Conservation (phyloP, 1,140 invertebrate genomes). For the Patella vulgata region DNA sequence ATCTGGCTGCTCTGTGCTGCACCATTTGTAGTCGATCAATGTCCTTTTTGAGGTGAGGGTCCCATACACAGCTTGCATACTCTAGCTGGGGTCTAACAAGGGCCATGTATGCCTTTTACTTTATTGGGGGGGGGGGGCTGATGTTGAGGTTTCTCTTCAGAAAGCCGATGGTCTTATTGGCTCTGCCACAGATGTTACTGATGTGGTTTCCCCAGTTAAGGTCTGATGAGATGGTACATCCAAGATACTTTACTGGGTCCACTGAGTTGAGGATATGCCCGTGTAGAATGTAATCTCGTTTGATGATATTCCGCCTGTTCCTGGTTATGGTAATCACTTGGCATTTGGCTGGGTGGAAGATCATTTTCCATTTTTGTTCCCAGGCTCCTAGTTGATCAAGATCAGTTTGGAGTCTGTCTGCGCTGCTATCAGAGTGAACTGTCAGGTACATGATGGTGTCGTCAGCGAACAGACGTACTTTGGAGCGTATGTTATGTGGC, state of each 20-base stretch:
- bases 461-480: constrained; percentile 7
- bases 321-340: background rate
- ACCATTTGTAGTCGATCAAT: no score
- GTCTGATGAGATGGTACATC: background rate
- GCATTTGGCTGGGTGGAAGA: constrained; percentile 2
- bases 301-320: background rate
- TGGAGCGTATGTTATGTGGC: background rate
- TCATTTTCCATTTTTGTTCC: constrained; percentile 4
- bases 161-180: constrained; percentile 6
- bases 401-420: background rate
- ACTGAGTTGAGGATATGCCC: background rate
- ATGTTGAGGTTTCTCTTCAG: no score
- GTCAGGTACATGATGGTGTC: constrained; percentile 1
- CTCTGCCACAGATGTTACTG: constrained; percentile 1
- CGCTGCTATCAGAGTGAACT: background rate
- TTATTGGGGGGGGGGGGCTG: no score
- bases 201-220: constrained; percentile 5
- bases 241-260: background rate
- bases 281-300: background rate
- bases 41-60: no score
- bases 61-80: no score
- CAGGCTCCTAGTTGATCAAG: background rate
- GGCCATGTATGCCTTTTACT: no score
- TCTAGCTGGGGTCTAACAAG: no score
- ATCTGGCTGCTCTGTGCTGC: no score